Conservation (phyloP, 2,797 vertebrate species). For the Choloepus didactylus region DNA sequence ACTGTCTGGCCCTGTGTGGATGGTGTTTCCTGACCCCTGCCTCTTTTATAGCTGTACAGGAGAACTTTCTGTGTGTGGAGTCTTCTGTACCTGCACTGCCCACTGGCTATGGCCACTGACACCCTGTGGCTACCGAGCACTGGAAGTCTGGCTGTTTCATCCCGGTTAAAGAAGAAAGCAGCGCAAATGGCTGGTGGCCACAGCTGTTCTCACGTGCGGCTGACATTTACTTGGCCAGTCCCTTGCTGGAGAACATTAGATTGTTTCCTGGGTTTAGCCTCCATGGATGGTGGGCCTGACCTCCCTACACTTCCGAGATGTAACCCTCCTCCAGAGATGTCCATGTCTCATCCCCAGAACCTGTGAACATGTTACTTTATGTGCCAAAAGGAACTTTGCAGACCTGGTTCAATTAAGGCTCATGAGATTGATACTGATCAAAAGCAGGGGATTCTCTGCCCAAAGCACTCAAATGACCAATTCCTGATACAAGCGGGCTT, state of each 20-base stretch:
- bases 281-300: too few relatives aligned
- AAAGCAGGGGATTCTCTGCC: too few relatives aligned
- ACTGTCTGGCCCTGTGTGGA: too few relatives aligned
- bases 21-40: too few relatives aligned
- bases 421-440: background rate
- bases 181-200: background rate
- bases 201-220: background rate
- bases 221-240: background rate
- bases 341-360: background rate
- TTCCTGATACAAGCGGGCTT: too few relatives aligned
- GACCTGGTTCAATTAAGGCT: background rate
- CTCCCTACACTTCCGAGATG: too few relatives aligned
- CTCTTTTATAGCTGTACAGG: rapidly evolving
- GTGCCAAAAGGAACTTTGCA: background rate
- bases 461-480: too few relatives aligned
- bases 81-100: background rate
- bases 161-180: background rate
- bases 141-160: background rate
- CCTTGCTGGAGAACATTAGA: background rate
- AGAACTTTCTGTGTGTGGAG: background rate
- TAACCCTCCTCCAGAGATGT: too few relatives aligned
- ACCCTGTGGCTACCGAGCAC: background rate
- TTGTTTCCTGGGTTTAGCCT: background rate
- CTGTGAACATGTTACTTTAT: background rate
- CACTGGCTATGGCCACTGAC: background rate